These are phyloP conservation scores for Byasa hedistus DNA, from an alignment of 2,888 invertebrate species.

Conservation along the genomic window DNA sequence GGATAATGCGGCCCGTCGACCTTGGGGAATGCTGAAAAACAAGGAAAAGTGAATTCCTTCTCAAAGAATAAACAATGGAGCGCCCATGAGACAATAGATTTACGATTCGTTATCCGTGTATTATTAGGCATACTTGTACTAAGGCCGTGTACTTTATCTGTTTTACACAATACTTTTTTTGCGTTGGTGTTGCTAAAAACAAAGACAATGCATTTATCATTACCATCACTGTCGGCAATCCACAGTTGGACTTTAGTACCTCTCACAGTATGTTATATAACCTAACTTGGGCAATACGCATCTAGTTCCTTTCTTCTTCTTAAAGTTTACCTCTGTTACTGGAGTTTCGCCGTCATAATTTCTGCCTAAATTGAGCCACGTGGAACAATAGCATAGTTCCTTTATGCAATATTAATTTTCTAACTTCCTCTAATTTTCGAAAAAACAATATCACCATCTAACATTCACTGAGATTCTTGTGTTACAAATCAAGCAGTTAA, in stretches of 20 bases:
- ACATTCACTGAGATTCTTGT: too few relatives aligned
- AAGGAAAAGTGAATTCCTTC: constrained; percentile 36
- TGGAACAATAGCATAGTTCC: too few relatives aligned
- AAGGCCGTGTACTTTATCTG: constrained; percentile 37
- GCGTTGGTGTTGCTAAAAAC: not conserved
- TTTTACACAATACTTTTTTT: constrained; percentile 20
- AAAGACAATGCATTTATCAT: not conserved
- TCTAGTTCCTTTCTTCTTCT: too few relatives aligned
- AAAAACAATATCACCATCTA: too few relatives aligned
- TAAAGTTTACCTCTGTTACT: too few relatives aligned
- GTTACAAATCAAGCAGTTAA: too few relatives aligned
- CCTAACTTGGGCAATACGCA: too few relatives aligned
- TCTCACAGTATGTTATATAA: not conserved
- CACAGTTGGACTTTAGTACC: not conserved
- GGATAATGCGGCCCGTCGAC: constrained; percentile 50
- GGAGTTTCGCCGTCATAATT: too few relatives aligned
- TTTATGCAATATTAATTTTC: too few relatives aligned
- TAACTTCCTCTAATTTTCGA: too few relatives aligned
- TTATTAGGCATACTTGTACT: constrained; percentile 47
- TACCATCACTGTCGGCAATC: not conserved
- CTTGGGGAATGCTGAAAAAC: constrained; percentile 61
- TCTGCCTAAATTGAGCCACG: too few relatives aligned
- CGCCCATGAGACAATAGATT: constrained; percentile 40
- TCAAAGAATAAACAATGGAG: constrained; percentile 38
- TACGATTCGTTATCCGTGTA: constrained; percentile 45